Base-by-base conservation (phyloP, 2,888 invertebrate genomes). In the Clanis bilineata region DNA sequence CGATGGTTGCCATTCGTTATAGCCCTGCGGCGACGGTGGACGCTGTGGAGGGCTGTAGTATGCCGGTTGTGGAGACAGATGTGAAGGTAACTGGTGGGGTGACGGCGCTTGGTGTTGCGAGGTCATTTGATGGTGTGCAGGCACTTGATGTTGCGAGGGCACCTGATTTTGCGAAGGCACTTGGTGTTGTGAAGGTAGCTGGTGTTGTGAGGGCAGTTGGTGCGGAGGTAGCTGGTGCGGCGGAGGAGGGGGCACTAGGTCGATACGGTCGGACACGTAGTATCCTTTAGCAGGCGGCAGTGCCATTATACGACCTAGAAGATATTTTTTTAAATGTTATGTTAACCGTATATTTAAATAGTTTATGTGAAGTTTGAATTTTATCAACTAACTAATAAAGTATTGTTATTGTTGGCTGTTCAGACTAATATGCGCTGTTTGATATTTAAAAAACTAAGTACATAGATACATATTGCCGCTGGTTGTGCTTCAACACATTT, bases 221-320 rank as follows among this genome's bases (percentile, higher is more conserved):
- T 54, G 64, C n/a, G 70, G 60, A 61, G 18, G 62, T 6, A 25
- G 25, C 25, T 25, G 25, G 25, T 63, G 71, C 1, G 77, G 80
- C 0, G 79, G 75, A 0, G 79, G 80, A 0, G 75, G 75, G 2
- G 80, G 77, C 1, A 80, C 68, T 18, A 75, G 69, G 70, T 90
- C 92, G 25, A 85, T 82, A 41, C 92, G 85, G 60, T 92, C 90
- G 0, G 90, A 76, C 47, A 92, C 86, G 78, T 92, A 92, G 76
- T 90, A 91, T 3, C 90, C 91, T 56, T 85, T 85, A 0, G 88
- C 76, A 0, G 87, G 82, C 0, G 90, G 86, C 0, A 91, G 71
- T 0, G 82, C 82, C 86, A 93, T 85, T 60, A 93, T 88, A 18
- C 92, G 84, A 62, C 90, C 90, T 90, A 72, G 6, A 66, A 66